These are phyloP conservation scores for Dichetophora obliterata DNA, from an alignment of 2,888 invertebrate species.

Conservation along the genomic window DNA sequence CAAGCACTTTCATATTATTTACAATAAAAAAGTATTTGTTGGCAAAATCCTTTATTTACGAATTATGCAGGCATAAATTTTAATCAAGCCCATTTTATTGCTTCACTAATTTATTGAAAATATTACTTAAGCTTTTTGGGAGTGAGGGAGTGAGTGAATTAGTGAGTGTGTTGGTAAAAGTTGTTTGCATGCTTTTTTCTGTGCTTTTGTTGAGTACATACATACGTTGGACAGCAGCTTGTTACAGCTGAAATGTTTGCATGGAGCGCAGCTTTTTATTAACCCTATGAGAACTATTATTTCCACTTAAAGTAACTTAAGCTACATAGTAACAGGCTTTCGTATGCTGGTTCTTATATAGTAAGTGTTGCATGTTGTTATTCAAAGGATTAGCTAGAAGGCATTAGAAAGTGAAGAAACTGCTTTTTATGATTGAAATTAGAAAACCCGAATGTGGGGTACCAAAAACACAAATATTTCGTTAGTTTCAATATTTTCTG, in stretches of 20 bases:
- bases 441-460: too few relatives aligned
- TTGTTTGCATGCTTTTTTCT: background rate
- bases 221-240: background rate
- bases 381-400: too few relatives aligned
- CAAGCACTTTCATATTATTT: background rate
- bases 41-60: background rate
- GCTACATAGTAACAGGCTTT: too few relatives aligned
- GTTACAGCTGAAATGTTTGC: background rate
- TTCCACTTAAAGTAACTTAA: slow-evolving; percentile 10
- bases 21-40: background rate
- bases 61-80: slow-evolving; percentile 24
- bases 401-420: too few relatives aligned
- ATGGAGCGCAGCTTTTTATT: slow-evolving; percentile 10
- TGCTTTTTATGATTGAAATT: too few relatives aligned
- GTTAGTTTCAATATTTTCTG: too few relatives aligned
- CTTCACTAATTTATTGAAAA: background rate
- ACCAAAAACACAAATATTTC: too few relatives aligned
- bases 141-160: background rate
- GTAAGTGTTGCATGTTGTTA: too few relatives aligned
- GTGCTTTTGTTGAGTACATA: background rate
- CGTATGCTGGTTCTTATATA: too few relatives aligned
- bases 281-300: slow-evolving; percentile 24
- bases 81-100: slow-evolving; percentile 26
- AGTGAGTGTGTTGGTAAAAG: background rate
- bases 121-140: slow-evolving; percentile 3